Evolutionary conservation across 2,797 vertebrate genomes (phyloP).

Genomic region (Nothura maculosa): DNA sequence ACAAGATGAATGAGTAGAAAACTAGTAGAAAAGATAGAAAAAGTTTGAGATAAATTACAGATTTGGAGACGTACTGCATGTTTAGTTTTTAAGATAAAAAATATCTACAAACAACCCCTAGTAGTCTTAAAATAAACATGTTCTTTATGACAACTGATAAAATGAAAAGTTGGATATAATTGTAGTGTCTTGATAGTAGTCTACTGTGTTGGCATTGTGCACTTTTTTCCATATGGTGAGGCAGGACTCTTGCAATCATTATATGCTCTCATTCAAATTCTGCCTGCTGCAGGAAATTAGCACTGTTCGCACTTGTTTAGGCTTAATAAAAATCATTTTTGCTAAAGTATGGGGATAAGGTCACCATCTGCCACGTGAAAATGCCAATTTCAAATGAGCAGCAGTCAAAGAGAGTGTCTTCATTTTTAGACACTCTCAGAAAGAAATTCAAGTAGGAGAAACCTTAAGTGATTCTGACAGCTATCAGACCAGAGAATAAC

Average conservation of each 20-base stretch:
- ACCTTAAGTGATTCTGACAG: conserved; percentile 55
- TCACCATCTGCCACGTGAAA: conserved; percentile 91
- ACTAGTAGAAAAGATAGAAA: background rate
- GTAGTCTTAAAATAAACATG: conserved; percentile 31
- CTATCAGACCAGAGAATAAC: conserved; percentile 24
- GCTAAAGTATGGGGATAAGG: conserved; percentile 84
- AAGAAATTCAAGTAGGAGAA: conserved; percentile 65
- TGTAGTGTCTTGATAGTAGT: conserved; percentile 71
- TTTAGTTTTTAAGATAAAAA: conserved; percentile 10
- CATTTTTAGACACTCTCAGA: conserved; percentile 61
- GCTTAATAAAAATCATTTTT: conserved; percentile 93
- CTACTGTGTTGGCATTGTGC: conserved; percentile 80
- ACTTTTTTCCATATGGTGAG: conserved; percentile 85
- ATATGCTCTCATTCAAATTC: conserved; percentile 86
- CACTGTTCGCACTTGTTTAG: conserved; percentile 90
- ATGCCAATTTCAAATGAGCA: conserved; percentile 84
- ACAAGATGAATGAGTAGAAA: background rate
- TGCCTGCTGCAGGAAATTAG: conserved; percentile 89
- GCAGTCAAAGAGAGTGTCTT: conserved; percentile 70
- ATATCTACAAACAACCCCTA: conserved; percentile 3
- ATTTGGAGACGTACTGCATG: background rate
- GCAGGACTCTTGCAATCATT: conserved; percentile 82
- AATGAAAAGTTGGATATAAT: conserved; percentile 26
- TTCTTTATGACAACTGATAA: conserved; percentile 39
- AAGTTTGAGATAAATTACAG: background rate